Evolutionary conservation across 1,140 invertebrate genomes (phyloP).

Genomic region (Rhizoglyphus robini): DNA sequence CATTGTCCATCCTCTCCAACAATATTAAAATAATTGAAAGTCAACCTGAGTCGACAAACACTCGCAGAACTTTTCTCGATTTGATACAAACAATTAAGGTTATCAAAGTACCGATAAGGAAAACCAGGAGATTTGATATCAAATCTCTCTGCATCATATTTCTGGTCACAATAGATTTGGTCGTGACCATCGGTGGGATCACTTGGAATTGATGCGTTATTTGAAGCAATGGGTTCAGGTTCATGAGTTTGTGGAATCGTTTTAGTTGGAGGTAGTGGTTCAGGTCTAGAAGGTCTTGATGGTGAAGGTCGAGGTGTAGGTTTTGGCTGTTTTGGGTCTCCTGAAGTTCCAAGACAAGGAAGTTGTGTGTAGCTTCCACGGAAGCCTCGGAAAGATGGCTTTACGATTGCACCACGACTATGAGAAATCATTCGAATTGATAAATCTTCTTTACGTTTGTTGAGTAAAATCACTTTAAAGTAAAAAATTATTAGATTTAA

Average conservation of each 20-base stretch:
- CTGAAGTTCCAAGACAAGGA: slow-evolving; percentile 16
- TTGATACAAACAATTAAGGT: slow-evolving; percentile 25
- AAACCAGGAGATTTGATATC: slow-evolving; percentile 26
- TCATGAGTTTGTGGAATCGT: background rate
- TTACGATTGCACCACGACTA: slow-evolving; percentile 3
- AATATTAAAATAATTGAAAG: slow-evolving; percentile 27
- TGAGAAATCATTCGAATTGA: slow-evolving; percentile 25
- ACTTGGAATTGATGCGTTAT: background rate
- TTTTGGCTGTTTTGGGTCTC: background rate
- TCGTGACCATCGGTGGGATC: background rate
- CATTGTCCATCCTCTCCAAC: slow-evolving; percentile 25
- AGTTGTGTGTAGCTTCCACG: slow-evolving; percentile 22
- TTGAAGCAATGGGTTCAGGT: background rate
- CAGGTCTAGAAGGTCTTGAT: too few species aligned
- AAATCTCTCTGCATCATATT: slow-evolving; percentile 23
- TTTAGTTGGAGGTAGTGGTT: background rate
- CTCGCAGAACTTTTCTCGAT: slow-evolving; percentile 20
- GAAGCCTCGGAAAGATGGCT: slow-evolving; percentile 24
- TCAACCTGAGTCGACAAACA: slow-evolving; percentile 26
- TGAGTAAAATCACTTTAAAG: slow-evolving; percentile 24
- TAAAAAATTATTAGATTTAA: background rate
- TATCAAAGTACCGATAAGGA: slow-evolving; percentile 25
- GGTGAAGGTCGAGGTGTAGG: too few species aligned
- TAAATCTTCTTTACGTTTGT: slow-evolving; percentile 24
- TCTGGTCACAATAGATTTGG: slow-evolving; percentile 26